phyloP scores from a whole-genome alignment of 1,140 invertebrate species.

The Hestina assimilis region DNA sequence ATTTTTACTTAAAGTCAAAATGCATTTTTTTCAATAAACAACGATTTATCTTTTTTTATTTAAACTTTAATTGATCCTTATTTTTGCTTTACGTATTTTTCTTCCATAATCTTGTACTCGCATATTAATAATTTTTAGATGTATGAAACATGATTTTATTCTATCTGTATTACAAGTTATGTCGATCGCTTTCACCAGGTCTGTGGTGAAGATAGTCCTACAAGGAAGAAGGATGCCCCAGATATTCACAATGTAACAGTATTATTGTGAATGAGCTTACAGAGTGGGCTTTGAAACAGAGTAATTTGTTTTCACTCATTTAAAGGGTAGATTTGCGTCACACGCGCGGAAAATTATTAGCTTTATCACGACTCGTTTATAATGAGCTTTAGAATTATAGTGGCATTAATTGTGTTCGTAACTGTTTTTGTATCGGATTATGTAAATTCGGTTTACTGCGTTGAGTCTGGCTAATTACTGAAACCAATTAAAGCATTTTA shows the following conservation, averaged over 20 bases:
- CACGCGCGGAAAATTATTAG: conserved; percentile 24
- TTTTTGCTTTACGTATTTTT: conserved; percentile 26
- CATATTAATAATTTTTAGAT: not conserved
- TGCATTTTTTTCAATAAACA: too few relatives aligned
- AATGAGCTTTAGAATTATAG: conserved; percentile 12
- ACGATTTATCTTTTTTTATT: too few relatives aligned
- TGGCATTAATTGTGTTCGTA: not conserved
- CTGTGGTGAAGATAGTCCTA: conserved; percentile 55
- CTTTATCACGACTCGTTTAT: conserved; percentile 29
- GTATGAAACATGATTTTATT: not conserved
- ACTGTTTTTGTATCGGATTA: not conserved
- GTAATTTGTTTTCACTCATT: conserved; percentile 29
- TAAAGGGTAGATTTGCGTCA: conserved; percentile 30
- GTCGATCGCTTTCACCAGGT: conserved; percentile 48
- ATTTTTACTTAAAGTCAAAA: too few relatives aligned
- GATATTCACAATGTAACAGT: conserved; percentile 35
- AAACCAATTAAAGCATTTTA: too few relatives aligned
- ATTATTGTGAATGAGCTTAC: conserved; percentile 35
- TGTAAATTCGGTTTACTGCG: not conserved
- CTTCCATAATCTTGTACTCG: not conserved
- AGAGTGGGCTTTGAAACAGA: conserved; percentile 26
- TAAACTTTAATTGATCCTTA: too few relatives aligned
- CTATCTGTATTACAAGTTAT: conserved; percentile 27
- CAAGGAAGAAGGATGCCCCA: conserved; percentile 52
- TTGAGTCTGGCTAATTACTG: too few relatives aligned